Percentiles rank a stretch among this genome's conserved stretches.
These are phyloP conservation scores for Medauroidea extradentata DNA, from an alignment of 1,140 invertebrate species.

Conservation along the genomic window DNA sequence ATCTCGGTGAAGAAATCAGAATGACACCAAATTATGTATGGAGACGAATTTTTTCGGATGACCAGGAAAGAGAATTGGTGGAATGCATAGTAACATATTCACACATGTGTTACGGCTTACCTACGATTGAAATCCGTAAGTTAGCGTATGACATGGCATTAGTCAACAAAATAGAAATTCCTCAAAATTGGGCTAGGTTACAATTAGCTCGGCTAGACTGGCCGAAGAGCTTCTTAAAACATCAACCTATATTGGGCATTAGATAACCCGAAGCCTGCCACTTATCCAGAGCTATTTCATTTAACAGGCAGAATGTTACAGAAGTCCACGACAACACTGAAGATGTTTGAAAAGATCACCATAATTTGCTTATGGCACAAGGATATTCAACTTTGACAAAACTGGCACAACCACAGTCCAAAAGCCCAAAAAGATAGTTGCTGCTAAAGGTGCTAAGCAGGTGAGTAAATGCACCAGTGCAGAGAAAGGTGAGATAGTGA, in stretches of 20 bases:
- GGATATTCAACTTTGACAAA: conserved; percentile 33
- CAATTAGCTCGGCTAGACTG: neutral
- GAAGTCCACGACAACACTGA: too few relatives aligned
- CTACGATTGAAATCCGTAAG: neutral
- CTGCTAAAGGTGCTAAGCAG: conserved; percentile 27
- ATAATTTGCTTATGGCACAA: conserved; percentile 10
- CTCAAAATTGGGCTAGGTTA: neutral
- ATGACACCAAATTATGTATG: neutral
- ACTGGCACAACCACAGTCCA: conserved; percentile 22
- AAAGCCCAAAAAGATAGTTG: conserved; percentile 26
- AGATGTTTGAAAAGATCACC: conserved; percentile 14
- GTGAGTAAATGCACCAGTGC: conserved; percentile 26
- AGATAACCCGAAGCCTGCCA: conserved; percentile 30
- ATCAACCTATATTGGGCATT: neutral
- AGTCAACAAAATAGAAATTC: neutral
- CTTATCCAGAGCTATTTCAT: too few relatives aligned
- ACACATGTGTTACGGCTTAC: neutral
- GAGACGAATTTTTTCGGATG: too few relatives aligned
- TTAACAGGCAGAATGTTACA: too few relatives aligned
- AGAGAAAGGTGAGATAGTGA: conserved; percentile 30
- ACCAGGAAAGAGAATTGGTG: too few relatives aligned
- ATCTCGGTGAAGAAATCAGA: neutral
- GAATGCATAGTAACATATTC: neutral
- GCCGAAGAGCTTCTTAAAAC: neutral
- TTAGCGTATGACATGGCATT: neutral